phyloP scores from a whole-genome alignment of 2,797 vertebrate species.

The Catostomus latipinnis region DNA sequence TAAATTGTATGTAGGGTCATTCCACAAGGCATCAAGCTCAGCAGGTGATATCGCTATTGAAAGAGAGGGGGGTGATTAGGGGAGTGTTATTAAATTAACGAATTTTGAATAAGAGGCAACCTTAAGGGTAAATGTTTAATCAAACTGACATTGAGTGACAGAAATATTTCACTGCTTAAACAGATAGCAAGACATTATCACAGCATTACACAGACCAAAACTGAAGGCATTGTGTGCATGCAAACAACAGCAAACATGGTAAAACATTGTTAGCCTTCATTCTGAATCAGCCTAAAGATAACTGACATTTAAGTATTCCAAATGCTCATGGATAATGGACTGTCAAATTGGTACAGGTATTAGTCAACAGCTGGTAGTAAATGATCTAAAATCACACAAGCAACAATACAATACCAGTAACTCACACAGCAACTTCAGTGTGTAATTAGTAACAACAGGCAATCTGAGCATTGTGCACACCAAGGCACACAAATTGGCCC shows the following conservation, averaged over 20 bases:
- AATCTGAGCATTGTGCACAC: neutral
- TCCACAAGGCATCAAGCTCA: constrained; percentile 82
- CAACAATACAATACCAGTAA: constrained; percentile 57
- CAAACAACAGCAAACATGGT: constrained; percentile 22
- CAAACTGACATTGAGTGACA: neutral
- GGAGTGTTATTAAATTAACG: constrained; percentile 43
- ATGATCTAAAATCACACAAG: constrained; percentile 58
- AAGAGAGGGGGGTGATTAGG: constrained; percentile 44
- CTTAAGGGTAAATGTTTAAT: neutral
- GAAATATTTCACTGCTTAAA: neutral
- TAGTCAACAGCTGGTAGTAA: constrained; percentile 46
- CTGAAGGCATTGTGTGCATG: constrained; percentile 6
- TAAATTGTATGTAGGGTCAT: constrained; percentile 76
- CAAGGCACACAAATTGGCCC: constrained; percentile 64
- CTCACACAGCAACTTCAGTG: constrained; percentile 63
- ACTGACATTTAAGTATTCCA: neutral
- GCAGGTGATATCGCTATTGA: constrained; percentile 79
- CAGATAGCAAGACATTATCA: neutral
- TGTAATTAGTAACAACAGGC: constrained; percentile 25
- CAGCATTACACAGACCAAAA: constrained; percentile 36
- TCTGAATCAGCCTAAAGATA: neutral
- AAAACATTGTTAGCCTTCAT: constrained; percentile 1
- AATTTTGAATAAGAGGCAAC: constrained; percentile 14
- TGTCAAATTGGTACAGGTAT: neutral
- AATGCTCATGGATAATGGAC: neutral